Base-by-base conservation (phyloP, 2,888 invertebrate genomes). In the Prosopocoilus inquinatus region DNA sequence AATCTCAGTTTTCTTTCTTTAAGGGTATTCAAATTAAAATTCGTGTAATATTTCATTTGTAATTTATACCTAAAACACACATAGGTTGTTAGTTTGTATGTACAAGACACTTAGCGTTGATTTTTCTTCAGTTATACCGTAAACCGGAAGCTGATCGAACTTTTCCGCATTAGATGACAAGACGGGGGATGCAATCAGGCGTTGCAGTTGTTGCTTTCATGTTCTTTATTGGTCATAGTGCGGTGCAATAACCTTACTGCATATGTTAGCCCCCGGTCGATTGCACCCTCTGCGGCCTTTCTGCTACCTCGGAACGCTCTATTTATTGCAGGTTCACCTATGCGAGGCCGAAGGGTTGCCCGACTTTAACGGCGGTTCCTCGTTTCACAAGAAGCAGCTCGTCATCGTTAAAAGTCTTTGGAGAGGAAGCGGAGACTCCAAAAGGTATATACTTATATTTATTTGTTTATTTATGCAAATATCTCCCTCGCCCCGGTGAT, bases 331-430 rank as follows among this genome's bases (percentile, higher is more conserved):
- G 89, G 82, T 89, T 60, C 89, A 89, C 75, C 79, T 89, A 16
- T 89, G 88, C 80, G 89, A 89, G 76, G 88, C 89, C 46, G 88
- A 89, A 71, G 88, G 88, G 2, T 83, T 88, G 65, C 85, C 85
- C 60, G 86, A 86, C 61, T 80, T 78, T 81, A 86, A 83, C 77
- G 86, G 86, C 45, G 79, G 81, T 35, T 82, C 85, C 57, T 84
- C 82, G 58, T 84, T 83, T 63, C 83, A 84, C 69, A 88, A 86
- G 75, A 86, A 86, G 67, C 88, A 87, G 64, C 80, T 86, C 73
- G 88, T 89, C 59, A 84, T 89, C 73, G 88, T 89, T 59, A 87
- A 89, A 73, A 89, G 89, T 41, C 79, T 89, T 43, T 89, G 89
- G 88, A 81, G 89, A 63, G 88, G 88, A 46, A 76, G 77, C 59